These are phyloP conservation scores for Amphimedon queenslandica DNA, from an alignment of 37 sponge, comb jelly and placozoan species.

Conservation along the genomic window DNA sequence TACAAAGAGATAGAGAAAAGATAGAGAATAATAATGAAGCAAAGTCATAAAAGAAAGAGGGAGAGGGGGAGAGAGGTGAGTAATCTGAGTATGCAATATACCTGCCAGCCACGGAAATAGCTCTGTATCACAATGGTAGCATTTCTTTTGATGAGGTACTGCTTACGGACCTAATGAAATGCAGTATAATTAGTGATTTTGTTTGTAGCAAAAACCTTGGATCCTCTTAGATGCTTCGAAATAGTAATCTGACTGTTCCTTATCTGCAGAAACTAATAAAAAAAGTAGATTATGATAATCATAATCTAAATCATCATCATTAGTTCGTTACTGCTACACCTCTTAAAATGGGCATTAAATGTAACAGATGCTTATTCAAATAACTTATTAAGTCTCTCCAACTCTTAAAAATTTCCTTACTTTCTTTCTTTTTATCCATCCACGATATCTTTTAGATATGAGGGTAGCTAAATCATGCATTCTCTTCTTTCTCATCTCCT, in stretches of 20 bases:
- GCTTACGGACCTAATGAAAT: background rate
- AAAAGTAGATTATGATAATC: background rate
- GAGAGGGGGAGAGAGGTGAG: too few species aligned
- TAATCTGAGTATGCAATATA: conserved; percentile 17
- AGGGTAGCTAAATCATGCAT: conserved; percentile 65
- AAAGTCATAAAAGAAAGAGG: too few species aligned
- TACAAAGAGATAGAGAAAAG: too few species aligned
- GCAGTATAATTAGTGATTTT: background rate
- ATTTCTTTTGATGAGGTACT: conserved; percentile 20
- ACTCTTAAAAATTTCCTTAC: conserved; percentile 22
- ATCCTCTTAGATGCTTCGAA: conserved; percentile 22
- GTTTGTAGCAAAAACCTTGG: conserved; percentile 11
- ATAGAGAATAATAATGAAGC: too few species aligned
- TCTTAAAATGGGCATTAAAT: too few species aligned
- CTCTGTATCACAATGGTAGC: conserved; percentile 60
- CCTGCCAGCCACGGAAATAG: conserved; percentile 60
- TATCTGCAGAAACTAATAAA: conserved; percentile 38
- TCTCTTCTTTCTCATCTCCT: conserved; percentile 51
- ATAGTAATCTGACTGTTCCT: conserved; percentile 49
- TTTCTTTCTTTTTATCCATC: conserved; percentile 44
- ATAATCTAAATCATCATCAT: background rate
- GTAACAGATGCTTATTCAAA: too few species aligned
- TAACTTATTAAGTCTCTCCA: background rate
- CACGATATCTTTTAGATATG: conserved; percentile 62
- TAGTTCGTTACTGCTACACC: too few species aligned